Base-by-base conservation (phyloP, 2,113 vertebrate genomes). In the Oncorhynchus nerka region DNA sequence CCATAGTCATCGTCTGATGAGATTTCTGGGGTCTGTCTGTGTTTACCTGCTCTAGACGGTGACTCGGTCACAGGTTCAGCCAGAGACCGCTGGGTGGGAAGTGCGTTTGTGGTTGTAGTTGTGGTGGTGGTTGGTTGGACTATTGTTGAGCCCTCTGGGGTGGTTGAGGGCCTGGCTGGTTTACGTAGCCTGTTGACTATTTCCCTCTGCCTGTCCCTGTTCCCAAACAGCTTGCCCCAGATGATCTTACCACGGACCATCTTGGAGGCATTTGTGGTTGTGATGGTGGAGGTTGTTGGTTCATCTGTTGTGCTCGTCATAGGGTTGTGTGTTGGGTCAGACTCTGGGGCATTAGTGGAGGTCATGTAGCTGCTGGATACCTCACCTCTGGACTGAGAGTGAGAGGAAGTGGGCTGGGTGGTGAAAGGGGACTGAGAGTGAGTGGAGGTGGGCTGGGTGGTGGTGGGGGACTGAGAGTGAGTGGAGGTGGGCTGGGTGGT, bases 211-310 rank as follows among this genome's bases (percentile, higher is more conserved):
- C 66, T 77, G 4, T 65, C 68, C 55, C 74, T 87, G 0, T 83
- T 84, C 74, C 81, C 86, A 85, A 93, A 94, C 24, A 87, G 71
- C 57, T 62, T 87, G n/a, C 92, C 83, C 95, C 92, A 92, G 22
- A 89, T 88, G 68, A 87, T 88, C 86, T 90, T 90, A 48, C 88
- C 91, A 76, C 68, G 83, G 76, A 91, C 86, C 75, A 87, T 78
- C 79, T 90, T 90, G 19, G 91, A 89, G 65, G 82, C 73, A 26
- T 20, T 76, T 59, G 84, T 83, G 32, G 84, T 80, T 1, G 70
- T 5, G 0, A 81, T 82, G 13, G 80, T 80, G 2, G 76, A 73
- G 57, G 70, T 51, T 22, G 61, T 77, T 32, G 15, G 20, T 55
- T 82, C n/a, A 70, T 79, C 69, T 24, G 70, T 69, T 73, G 28